Evolutionary conservation across 92 coral and sea anemone genomes (phyloP).

Genomic region (Porites divaricata): DNA sequence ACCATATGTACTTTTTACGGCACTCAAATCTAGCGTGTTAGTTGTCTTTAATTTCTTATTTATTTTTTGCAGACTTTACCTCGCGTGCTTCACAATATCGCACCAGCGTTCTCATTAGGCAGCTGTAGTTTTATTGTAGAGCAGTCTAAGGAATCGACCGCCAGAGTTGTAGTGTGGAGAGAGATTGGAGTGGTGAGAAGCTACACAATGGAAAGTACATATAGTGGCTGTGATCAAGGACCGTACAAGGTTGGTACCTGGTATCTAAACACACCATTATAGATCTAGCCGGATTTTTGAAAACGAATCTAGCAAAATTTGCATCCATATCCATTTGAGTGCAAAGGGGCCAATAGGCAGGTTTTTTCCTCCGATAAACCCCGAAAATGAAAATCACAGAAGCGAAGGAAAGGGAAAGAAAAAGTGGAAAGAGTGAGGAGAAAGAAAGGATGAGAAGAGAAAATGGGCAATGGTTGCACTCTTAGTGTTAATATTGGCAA

Average conservation of each 20-base stretch:
- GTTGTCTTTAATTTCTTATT: neutral
- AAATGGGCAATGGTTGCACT: too few species aligned
- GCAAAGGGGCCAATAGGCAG: too few species aligned
- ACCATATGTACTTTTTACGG: neutral
- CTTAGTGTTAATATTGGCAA: too few species aligned
- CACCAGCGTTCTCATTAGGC: conserved; percentile 98
- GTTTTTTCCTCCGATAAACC: too few species aligned
- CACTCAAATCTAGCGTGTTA: neutral
- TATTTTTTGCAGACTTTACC: conserved; percentile 74
- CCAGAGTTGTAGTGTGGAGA: conserved; percentile 98
- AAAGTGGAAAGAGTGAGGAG: too few species aligned
- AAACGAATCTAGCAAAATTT: too few species aligned
- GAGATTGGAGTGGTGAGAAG: conserved; percentile 95
- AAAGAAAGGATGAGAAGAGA: too few species aligned
- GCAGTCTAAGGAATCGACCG: conserved; percentile 93
- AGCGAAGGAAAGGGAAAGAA: too few species aligned
- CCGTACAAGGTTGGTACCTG: conserved; percentile 88
- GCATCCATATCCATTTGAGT: too few species aligned
- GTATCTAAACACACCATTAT: too few species aligned
- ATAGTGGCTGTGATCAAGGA: conserved; percentile 99
- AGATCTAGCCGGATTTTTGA: too few species aligned
- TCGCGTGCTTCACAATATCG: conserved; percentile 89
- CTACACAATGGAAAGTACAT: conserved; percentile 98
- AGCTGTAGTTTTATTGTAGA: conserved; percentile 96
- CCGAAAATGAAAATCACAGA: too few species aligned